Evolutionary conservation across 2,888 invertebrate species (phyloP).

Genomic region (Tachina lurida): DNA sequence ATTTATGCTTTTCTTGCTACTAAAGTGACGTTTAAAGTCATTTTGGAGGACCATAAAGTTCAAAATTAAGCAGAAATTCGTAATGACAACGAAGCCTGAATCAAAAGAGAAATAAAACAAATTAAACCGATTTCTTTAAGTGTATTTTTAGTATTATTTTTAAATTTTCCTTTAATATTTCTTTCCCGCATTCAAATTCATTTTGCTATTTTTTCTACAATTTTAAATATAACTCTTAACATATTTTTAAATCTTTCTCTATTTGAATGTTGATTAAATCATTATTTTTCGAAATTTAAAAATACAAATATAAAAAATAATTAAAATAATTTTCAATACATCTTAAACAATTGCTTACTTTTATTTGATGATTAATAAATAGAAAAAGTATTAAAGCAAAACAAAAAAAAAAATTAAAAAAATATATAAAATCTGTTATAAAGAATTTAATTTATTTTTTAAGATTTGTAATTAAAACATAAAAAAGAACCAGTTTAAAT

Average conservation of each 20-base stretch:
- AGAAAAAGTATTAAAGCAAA: slow-evolving; percentile 14
- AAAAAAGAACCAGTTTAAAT: slow-evolving; percentile 62
- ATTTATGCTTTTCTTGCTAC: slow-evolving; percentile 4
- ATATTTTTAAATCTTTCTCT: background rate
- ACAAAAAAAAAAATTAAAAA: slow-evolving; percentile 7
- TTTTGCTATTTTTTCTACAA: slow-evolving; percentile 28
- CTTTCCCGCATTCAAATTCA: slow-evolving; percentile 30
- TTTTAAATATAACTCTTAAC: slow-evolving; percentile 24
- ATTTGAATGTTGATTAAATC: background rate
- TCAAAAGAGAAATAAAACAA: slow-evolving; percentile 17
- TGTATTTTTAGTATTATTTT: slow-evolving; percentile 67
- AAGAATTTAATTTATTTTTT: slow-evolving; percentile 69
- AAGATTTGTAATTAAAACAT: slow-evolving; percentile 70
- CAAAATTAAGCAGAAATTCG: background rate
- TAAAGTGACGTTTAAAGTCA: slow-evolving; percentile 65
- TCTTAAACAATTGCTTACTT: slow-evolving; percentile 17
- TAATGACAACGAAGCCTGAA: slow-evolving; percentile 1
- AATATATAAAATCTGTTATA: slow-evolving; percentile 16
- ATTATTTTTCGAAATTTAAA: background rate
- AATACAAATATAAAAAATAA: no score
- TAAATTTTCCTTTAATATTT: slow-evolving; percentile 38
- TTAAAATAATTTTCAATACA: background rate
- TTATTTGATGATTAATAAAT: slow-evolving; percentile 56
- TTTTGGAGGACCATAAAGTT: slow-evolving; percentile 20
- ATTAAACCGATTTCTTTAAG: slow-evolving; percentile 61